Evolutionary conservation across 1,140 invertebrate genomes (phyloP).

Genomic region (Conus betulinus): DNA sequence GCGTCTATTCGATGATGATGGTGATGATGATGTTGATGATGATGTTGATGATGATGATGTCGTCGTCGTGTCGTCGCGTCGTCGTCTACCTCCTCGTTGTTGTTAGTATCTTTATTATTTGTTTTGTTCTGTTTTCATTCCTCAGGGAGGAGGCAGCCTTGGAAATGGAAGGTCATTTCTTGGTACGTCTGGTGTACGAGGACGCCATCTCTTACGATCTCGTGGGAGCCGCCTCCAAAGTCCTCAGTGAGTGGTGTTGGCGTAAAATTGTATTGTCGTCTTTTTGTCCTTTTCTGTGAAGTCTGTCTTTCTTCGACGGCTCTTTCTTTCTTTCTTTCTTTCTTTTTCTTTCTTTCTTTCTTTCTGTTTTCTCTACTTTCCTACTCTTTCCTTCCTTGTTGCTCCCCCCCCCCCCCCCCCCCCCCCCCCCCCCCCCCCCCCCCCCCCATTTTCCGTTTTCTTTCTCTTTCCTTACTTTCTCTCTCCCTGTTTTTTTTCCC

Average conservation of each 20-base stretch:
- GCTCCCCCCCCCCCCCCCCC: too few relatives aligned
- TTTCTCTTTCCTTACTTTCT: too few relatives aligned
- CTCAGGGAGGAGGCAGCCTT: conserved; percentile 92
- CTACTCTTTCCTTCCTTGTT: too few relatives aligned
- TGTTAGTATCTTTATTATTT: too few relatives aligned
- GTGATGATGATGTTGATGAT: neutral
- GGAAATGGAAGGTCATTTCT: conserved; percentile 95
- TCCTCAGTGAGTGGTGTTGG: conserved; percentile 89
- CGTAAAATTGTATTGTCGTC: too few relatives aligned
- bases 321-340: conserved; percentile 11
- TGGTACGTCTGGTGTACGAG: conserved; percentile 95
- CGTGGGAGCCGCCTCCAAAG: conserved; percentile 91
- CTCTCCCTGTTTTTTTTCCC: too few relatives aligned
- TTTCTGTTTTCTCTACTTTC: too few relatives aligned
- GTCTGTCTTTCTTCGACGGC: too few relatives aligned
- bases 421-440: too few relatives aligned
- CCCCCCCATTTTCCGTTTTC: too few relatives aligned
- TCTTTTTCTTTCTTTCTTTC: neutral
- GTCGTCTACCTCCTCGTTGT: neutral
- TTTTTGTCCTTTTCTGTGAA: too few relatives aligned
- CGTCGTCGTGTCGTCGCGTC: neutral
- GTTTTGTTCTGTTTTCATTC: too few relatives aligned
- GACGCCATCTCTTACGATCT: conserved; percentile 96
- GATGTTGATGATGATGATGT: neutral
- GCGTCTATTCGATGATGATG: neutral